Conservation (phyloP, 2,888 invertebrate genomes). For the Oasisia sp. region DNA sequence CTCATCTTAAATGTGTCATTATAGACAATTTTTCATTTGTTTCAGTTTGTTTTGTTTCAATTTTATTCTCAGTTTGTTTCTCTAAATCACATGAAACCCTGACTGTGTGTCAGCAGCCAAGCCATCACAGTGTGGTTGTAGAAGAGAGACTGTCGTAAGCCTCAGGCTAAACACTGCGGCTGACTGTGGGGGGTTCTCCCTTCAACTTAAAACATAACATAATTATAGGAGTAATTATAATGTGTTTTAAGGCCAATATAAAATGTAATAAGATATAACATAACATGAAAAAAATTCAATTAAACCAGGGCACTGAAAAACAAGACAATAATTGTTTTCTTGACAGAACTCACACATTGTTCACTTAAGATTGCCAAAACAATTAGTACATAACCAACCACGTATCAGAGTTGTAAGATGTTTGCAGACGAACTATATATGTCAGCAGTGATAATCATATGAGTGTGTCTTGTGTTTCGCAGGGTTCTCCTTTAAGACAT, state of each 20-base stretch:
- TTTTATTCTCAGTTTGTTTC: not conserved
- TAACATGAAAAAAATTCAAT: not conserved
- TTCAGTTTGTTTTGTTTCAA: not conserved
- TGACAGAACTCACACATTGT: not conserved
- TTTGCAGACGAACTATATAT: not conserved
- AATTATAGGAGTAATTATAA: not conserved
- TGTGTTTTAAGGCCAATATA: not conserved
- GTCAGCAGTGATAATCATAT: not conserved
- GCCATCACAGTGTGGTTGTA: too few relatives aligned
- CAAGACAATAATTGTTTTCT: not conserved
- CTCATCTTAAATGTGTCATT: not conserved
- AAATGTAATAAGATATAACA: not conserved
- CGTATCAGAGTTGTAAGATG: too few relatives aligned
- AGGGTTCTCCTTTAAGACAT: constrained; percentile 41
- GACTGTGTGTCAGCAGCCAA: not conserved
- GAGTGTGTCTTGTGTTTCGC: constrained; percentile 21
- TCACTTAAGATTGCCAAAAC: not conserved
- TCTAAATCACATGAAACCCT: not conserved
- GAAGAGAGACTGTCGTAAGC: too few relatives aligned
- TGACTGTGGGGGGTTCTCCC: not conserved
- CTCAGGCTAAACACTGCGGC: too few relatives aligned
- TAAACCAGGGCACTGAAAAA: not conserved
- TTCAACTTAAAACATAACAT: not conserved
- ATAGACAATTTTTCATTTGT: not conserved
- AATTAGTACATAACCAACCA: not conserved